phyloP scores from a whole-genome alignment of 2,797 vertebrate genomes.

The Dromococcyx pavoninus region DNA sequence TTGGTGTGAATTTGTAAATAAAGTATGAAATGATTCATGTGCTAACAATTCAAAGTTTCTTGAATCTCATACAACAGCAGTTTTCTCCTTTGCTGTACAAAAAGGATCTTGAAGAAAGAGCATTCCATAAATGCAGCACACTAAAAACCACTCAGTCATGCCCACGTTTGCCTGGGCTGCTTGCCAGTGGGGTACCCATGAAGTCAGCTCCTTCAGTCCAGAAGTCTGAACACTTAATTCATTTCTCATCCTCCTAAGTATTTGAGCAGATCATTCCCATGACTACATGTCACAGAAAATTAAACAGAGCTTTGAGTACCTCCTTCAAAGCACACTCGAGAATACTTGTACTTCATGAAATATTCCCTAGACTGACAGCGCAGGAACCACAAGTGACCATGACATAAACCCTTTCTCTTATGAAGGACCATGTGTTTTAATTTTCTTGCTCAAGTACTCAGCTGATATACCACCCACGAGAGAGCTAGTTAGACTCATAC shows the following conservation, averaged over 20 bases:
- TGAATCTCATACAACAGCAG: not conserved
- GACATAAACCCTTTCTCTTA: not conserved
- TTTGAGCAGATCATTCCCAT: not conserved
- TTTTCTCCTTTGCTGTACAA: not conserved
- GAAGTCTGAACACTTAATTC: not conserved
- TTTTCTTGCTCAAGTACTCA: not conserved
- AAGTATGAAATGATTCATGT: not conserved
- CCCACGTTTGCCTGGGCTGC: not conserved
- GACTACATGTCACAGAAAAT: not conserved
- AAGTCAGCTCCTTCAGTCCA: not conserved
- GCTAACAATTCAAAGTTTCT: not conserved
- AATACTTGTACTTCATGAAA: not conserved
- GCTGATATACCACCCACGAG: not conserved
- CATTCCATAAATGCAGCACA: not conserved
- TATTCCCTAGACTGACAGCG: not conserved
- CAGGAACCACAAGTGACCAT: not conserved
- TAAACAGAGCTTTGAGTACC: not conserved
- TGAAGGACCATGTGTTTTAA: not conserved
- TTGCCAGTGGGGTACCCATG: not conserved
- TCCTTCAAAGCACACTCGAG: not conserved
- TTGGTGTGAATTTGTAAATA: not conserved
- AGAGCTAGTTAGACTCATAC: not conserved
- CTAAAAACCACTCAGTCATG: not conserved
- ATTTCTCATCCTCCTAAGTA: not conserved
- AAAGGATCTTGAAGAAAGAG: not conserved